Evolutionary conservation across 1,140 invertebrate genomes (phyloP).

Genomic region (Ips nitidus): DNA sequence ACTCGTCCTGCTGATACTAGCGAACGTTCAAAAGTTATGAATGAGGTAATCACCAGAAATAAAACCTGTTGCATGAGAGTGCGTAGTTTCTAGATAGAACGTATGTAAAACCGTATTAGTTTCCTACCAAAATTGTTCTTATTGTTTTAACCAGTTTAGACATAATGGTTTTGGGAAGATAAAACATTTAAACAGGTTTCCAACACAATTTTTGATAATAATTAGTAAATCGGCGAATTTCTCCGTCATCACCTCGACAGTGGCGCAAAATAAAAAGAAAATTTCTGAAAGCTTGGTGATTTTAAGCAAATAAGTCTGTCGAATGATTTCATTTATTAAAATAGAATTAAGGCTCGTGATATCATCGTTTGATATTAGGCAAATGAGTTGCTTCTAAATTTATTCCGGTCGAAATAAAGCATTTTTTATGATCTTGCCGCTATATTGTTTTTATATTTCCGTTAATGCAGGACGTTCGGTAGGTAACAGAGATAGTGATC

Average conservation of each 20-base stretch:
- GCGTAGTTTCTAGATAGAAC: conserved; percentile 1
- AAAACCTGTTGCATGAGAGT: conserved; percentile 9
- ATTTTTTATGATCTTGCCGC: conserved; percentile 24
- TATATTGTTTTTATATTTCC: conserved; percentile 18
- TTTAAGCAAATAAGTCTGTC: neutral
- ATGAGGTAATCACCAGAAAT: conserved; percentile 9
- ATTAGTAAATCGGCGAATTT: too few relatives aligned
- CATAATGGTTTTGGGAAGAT: too few relatives aligned
- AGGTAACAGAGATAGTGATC: neutral
- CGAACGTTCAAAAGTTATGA: conserved; percentile 5
- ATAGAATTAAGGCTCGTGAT: conserved; percentile 41
- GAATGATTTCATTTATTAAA: conserved; percentile 46
- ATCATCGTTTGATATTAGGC: conserved; percentile 44
- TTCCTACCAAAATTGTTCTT: neutral
- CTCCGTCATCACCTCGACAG: neutral
- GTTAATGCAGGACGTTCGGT: too few relatives aligned
- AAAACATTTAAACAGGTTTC: too few relatives aligned
- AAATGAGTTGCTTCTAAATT: conserved; percentile 46
- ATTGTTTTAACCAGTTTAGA: neutral
- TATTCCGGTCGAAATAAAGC: conserved; percentile 33
- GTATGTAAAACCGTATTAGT: neutral
- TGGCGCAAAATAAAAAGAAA: neutral
- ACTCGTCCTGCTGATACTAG: conserved; percentile 2
- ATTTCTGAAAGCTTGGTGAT: neutral
- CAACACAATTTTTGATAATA: too few relatives aligned